These are phyloP conservation scores for Etia nguti DNA, from an alignment of 2,113 vertebrate species.

Conservation along the genomic window DNA sequence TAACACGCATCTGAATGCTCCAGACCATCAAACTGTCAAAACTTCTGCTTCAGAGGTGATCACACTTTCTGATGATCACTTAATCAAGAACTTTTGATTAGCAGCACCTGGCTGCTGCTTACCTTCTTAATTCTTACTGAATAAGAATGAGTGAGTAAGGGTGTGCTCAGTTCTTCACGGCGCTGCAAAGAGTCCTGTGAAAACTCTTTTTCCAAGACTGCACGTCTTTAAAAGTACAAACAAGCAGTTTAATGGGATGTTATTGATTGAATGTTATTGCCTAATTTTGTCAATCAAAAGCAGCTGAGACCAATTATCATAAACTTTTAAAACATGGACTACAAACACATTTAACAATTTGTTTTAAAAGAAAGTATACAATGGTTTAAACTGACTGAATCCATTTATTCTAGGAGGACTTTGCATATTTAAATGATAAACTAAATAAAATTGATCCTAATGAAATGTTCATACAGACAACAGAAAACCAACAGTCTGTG, in stretches of 20 bases:
- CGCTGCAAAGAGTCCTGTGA: not conserved
- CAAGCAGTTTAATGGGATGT: not conserved
- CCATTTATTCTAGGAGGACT: not conserved
- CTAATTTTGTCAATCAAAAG: not conserved
- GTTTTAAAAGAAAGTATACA: not conserved
- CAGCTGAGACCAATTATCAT: not conserved
- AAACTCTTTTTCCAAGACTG: not conserved
- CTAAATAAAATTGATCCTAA: not conserved
- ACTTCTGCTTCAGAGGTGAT: not conserved
- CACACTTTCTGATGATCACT: not conserved
- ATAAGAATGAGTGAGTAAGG: not conserved
- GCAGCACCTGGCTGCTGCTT: not conserved
- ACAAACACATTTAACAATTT: rapidly evolving
- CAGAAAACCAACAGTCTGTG: not conserved
- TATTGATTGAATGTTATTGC: not conserved
- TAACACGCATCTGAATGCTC: not conserved
- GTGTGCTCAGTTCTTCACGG: not conserved
- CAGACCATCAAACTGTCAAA: not conserved
- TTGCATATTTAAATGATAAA: not conserved
- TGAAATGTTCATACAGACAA: not conserved
- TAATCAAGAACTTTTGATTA: not conserved
- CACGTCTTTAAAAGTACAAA: not conserved
- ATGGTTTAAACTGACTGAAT: not conserved
- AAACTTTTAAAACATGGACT: not conserved
- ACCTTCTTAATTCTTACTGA: not conserved